A percentile compares a stretch with the other conserved stretches of the same genome.
phyloP scores from a whole-genome alignment of 2,888 invertebrate genomes.

The Cosmopolites sordidus region DNA sequence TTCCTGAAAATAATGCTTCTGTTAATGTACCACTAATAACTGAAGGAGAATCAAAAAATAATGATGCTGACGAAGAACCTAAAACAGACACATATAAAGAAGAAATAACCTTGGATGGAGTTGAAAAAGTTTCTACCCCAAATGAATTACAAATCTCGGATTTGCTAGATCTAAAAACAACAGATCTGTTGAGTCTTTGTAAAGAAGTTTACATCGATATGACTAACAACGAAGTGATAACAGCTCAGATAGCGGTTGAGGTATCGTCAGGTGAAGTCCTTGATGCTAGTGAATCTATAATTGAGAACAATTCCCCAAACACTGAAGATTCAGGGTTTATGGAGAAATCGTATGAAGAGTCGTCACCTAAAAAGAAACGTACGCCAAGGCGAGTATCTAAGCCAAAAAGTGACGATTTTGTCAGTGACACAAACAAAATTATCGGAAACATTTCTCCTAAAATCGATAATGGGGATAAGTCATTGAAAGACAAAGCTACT shows the following conservation, averaged over 20 bases:
- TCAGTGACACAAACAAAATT: too few relatives aligned
- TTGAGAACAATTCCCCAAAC: background rate
- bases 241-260: background rate
- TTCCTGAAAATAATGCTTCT: background rate
- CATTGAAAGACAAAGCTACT: too few relatives aligned
- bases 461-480: too few relatives aligned
- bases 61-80: background rate
- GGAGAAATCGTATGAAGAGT: constrained; percentile 6
- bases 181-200: background rate
- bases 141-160: background rate
- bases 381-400: background rate
- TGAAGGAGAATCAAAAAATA: background rate
- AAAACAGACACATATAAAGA: background rate
- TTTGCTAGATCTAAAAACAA: background rate
- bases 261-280: background rate
- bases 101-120: background rate
- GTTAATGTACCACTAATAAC: background rate
- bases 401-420: too few relatives aligned
- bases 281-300: background rate
- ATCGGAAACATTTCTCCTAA: too few relatives aligned
- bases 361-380: background rate
- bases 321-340: constrained; percentile 7
- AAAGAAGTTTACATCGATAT: background rate
- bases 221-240: background rate
- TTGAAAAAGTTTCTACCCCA: background rate